Evolutionary conservation across 2,888 invertebrate genomes (phyloP), one percentile per base, ranked within the genome.

Genomic region (Trachelus troglodyta): DNA sequence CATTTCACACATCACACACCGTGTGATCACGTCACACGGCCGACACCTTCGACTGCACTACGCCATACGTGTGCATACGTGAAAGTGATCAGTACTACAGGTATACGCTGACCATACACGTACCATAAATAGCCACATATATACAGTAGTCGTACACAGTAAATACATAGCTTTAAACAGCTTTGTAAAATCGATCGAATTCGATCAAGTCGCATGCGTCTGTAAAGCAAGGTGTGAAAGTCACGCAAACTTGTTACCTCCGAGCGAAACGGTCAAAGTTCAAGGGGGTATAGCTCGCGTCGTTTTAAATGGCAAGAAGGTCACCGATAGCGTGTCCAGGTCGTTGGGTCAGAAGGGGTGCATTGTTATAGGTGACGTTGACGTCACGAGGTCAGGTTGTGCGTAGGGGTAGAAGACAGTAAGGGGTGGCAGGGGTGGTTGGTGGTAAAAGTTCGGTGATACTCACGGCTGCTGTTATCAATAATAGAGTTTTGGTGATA

Each of bases 1-100:
- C 89, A 89, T 90, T 90, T 90, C 89, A 89, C 89, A 89, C 88
- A 87, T 90, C 88, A 84, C 88, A 85, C 88, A 86, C 85, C 87
- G 87, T 87, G 85, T 88, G 89, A 89, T 89, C 89, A 87, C 87
- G 87, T 89, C 89, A 88, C 85, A 89, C 88, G 88, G 83, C 86
- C 85, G 83, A 89, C 89, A 89, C 90, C 89, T 88, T 86, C 83
- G 83, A 84, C 80, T 83, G 81, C 79, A 74, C 33, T 30, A 74
- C 4, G 31, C 68, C 31, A 30, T 31, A 35, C 75, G 75, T 75
- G 31, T 56, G 33, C 40, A 30, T 40, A n/a, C n/a, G 23, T 34
- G n/a, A 30, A 12, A 37, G 56, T 12, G n/a, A 34, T 56, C 23
- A 2, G 56, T 23, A 2, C 56, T 56, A 56, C 23, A 56, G 56